Conservation (phyloP, 2,888 invertebrate genomes). For the Catotricha subobsoleta region DNA sequence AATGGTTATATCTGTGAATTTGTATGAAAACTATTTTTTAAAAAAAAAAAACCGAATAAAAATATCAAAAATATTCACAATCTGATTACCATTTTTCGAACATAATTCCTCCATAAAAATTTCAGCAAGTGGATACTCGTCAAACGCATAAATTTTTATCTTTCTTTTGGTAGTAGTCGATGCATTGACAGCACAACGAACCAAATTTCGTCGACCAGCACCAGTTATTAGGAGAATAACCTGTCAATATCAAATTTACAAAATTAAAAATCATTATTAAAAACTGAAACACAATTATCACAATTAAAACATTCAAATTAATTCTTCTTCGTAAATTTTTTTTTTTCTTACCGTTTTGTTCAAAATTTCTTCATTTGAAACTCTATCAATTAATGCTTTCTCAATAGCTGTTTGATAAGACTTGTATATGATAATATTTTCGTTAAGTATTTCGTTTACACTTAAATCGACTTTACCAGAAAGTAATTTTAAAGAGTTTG, state of each 20-base stretch:
- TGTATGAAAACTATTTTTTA: too few species aligned
- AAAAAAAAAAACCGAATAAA: background rate
- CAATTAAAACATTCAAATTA: background rate
- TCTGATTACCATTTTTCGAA: slow-evolving; percentile 41
- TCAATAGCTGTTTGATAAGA: slow-evolving; percentile 72
- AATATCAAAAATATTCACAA: too few species aligned
- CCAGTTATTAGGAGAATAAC: slow-evolving; percentile 69
- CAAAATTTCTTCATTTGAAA: slow-evolving; percentile 29
- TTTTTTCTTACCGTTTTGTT: slow-evolving; percentile 35
- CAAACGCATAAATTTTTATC: slow-evolving; percentile 82
- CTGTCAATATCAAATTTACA: slow-evolving; percentile 2
- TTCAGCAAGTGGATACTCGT: slow-evolving; percentile 92
- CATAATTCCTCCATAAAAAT: slow-evolving; percentile 70
- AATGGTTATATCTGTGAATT: slow-evolving; percentile 41
- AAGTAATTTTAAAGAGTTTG: slow-evolving; percentile 80
- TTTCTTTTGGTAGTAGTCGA: slow-evolving; percentile 45
- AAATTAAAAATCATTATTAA: too few species aligned
- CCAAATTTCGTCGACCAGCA: slow-evolving; percentile 88
- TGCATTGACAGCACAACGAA: slow-evolving; percentile 75
- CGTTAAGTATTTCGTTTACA: slow-evolving; percentile 96
- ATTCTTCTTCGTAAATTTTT: too few species aligned
- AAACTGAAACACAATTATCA: background rate
- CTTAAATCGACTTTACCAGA: slow-evolving; percentile 89
- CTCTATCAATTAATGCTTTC: slow-evolving; percentile 46
- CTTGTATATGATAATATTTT: slow-evolving; percentile 89